Base-by-base conservation (phyloP, 2,113 vertebrate genomes). In the Paramormyrops kingsleyae region DNA sequence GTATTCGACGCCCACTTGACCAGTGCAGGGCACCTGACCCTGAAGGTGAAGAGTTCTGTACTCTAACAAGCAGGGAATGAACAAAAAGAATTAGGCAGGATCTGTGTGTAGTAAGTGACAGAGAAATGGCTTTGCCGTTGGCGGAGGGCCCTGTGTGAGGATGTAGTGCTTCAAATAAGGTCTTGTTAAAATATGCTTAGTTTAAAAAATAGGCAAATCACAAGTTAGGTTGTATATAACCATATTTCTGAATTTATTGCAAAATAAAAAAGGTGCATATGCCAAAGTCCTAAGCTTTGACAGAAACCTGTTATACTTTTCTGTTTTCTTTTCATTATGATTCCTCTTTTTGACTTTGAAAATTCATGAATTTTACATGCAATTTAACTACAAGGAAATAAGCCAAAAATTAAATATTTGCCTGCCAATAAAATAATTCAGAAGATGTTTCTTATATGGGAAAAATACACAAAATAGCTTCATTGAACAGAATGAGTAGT, bases 11-110 rank as follows among this genome's bases (percentile, higher is more conserved):
- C 15, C 39, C 17, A 96, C 93, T 0, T 0, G 3, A 9, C 95
- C 95, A 83, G 92, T 84, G 35, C 95, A 96, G 21, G 91, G 2
- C 0, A 5, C 0, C 1, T 24, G 0, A 1, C 92, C 92, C 0
- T 2, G 0, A 6, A 96, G 88, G 91, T 93, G 93, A 0, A 93
- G 5, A 21, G 91, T 10, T 49, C 52, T 88, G 44, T 89, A 88
- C 0, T 74, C 95, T 96, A 44, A 4, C 12, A 19, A 35, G 6
- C 59, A 1, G 84, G 6, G 49, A 27, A 47, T 3, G 12, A 15
- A n/a, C 39, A 44, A 47, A n/a, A 46, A 46, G 12, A 84, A 46
- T 44, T 13, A 47, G 39, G 21, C 21, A 84, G 21, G 19, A 8
- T 83, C 17, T 9, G 31, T 7, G 39, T 9, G 19, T 47, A 83